Evolutionary conservation across 2,113 vertebrate genomes (phyloP), one percentile per base, ranked within the genome.

Genomic region (Cavia porcellus): DNA sequence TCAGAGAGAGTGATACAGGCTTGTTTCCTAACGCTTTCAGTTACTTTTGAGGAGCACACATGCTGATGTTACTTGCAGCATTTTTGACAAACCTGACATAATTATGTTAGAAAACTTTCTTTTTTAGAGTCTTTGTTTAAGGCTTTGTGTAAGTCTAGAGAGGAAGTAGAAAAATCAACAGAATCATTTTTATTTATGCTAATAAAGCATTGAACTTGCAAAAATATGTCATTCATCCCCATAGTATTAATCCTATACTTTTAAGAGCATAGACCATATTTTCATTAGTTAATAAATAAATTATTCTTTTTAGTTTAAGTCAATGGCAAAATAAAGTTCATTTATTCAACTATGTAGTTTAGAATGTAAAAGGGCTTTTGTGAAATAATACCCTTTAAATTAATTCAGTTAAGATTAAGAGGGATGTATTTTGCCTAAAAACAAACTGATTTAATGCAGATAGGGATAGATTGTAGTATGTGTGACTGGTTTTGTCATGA

Each of bases 301-400:
- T 88, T 74, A 30, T 92, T 77, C 68, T 89, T 92, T 89, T 14
- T 62, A 61, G 15, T 93, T 95, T 52, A 90, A 72, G 66, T 83
- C 13, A 64, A 7, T 77, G 50, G 6, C 86, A 52, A 86, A 89
- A 79, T 86, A 35, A 86, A 13, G 12, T 89, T 93, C 85, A 14
- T 82, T 93, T 88, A 64, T 79, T 92, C 5, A 45, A 30, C n/a
- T 47, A 55, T 17, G 2, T 79, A 79, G 22, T 59, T 77, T 79
- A 94, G 93, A 61, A 64, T 35, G 66, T 45, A 45, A 86, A 94
- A 35, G 5, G 47, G n/a, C 28, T 94, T 85, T 79, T 66, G 47
- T 20, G 77, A 93, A 86, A 38, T 57, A 82, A 42, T 66, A 7
- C n/a, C 17, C 42, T 59, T 96, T 75, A 42, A 66, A 89, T 52